Base-by-base conservation (phyloP, 1,140 invertebrate species). In the Drosophila teissieri region DNA sequence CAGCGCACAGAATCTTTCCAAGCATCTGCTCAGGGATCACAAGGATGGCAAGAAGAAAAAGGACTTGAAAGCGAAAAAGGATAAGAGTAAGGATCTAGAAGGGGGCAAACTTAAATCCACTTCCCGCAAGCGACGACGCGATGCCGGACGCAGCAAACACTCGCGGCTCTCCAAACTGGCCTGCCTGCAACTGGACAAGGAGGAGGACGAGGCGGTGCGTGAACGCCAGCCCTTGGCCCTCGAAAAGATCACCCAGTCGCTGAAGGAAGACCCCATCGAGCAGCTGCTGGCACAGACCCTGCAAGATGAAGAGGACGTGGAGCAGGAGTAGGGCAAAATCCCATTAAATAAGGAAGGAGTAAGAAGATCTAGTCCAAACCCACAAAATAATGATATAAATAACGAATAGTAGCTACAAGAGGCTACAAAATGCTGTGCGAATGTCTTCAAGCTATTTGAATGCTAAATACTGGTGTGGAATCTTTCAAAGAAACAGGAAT, bases 1-100 rank as follows among this genome's bases (percentile, higher is more conserved):
- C 55, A 91, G 90, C 49, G 73, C 67, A 8, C 90, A 91, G 44
- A 91, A 91, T 63, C 73, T 91, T 7, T 37, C 61, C 11, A 91
- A 89, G 36, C 90, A 91, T 58, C 54, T 82, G 44, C 0, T 63
- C 3, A 65, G 77, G 1, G 77, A 77, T 17, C 91, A 82, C 37
- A 58, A 48, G 4, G 19, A 57, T 34, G 39, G 10, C 5, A 4
- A 14, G 0, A 48, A 22, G 15, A 37, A 46, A 4, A 37, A 22
- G 8, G 3, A 14, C 4, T 11, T 12, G 14, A 12, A 14, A 2
- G 7, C 31, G 8, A 31, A 31, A 7, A 31, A 31, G 31, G 31
- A 8, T 7, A 31, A 10, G 7, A 8, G 31, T 31, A 31, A 31
- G 31, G 3, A 8, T 10, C 7, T 2, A 8, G 31, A 11, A n/a